phyloP scores from a whole-genome alignment of 1,140 invertebrate species.

The Aethina tumida region DNA sequence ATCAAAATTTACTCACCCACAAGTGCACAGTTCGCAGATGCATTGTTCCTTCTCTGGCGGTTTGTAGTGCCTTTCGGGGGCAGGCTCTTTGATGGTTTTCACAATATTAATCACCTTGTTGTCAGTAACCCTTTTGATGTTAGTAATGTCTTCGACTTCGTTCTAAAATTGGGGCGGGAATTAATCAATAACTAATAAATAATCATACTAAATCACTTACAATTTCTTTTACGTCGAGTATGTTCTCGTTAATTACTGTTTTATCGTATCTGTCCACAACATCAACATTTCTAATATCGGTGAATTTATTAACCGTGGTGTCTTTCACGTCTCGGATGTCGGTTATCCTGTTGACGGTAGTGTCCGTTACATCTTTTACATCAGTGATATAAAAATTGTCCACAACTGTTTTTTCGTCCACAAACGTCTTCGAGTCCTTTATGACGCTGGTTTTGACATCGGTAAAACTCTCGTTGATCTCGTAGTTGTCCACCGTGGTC shows the following conservation, averaged over 20 bases:
- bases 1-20: constrained; percentile 61
- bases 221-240: constrained; percentile 31
- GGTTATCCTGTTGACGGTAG: too few species aligned
- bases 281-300: constrained; percentile 10
- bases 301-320: constrained; percentile 9
- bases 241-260: constrained; percentile 25
- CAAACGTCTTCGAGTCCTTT: constrained; percentile 8
- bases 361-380: constrained; percentile 6
- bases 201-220: constrained; percentile 21
- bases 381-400: constrained; percentile 11
- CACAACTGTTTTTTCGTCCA: constrained; percentile 17
- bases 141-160: constrained; percentile 33
- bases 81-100: constrained; percentile 36
- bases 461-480: constrained; percentile 6
- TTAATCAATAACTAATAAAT: constrained; percentile 12
- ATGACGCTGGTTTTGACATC: constrained; percentile 9
- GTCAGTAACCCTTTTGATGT: constrained; percentile 30
- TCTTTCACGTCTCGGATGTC: constrained; percentile 6
- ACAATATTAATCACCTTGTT: constrained; percentile 33
- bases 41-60: constrained; percentile 62
- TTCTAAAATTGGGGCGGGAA: constrained; percentile 29
- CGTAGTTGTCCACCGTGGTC: background rate
- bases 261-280: constrained; percentile 17
- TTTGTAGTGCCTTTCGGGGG: constrained; percentile 26
- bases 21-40: constrained; percentile 82